Base-by-base conservation (phyloP, 2,797 vertebrate species). In the Natrix natrix region DNA sequence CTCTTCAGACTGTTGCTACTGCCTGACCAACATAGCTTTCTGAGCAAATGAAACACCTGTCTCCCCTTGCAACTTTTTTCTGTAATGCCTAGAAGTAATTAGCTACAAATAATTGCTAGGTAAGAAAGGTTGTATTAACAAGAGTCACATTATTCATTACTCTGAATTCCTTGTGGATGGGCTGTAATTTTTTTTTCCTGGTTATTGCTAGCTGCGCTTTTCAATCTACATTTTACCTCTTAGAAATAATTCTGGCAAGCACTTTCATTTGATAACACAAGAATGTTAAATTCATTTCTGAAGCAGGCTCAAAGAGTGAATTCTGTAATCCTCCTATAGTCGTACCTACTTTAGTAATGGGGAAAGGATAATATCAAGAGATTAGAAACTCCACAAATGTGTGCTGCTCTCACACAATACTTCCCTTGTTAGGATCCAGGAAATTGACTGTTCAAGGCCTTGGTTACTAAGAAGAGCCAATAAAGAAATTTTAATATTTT, bases 11-110 rank as follows among this genome's bases (percentile, higher is more conserved):
- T 86, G 14, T 43, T 24, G 32, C 74, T 63, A 37, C 90, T 87
- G 83, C 87, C 63, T 91, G 90, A 93, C 56, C 66, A 91, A 55
- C 8, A 89, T 93, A 86, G 78, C 90, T 93, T 83, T 93, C 57
- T 63, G n/a, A 13, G 32, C 24, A 22, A 66, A 52, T 37, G 87
- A 86, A 93, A 93, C 91, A 91, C 74, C 88, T 93, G 87, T 32
- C 78, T 93, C 88, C 91, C 87, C 54, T 92, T 93, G 90, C 66
- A 93, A 93, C 92, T 91, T 43, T 43, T 90, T 91, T 89, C 20
- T 57, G 59, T 60, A 83, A 57, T 69, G 59, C 59, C 59, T 55
- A 22, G 37, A 91, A 92, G 69, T 91, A 94, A 91, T 91, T 92
- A 92, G 87, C 86, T 89, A 86, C 59, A 89, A 94, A 91, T 91